These are phyloP conservation scores for Uria lomvia DNA, from an alignment of 2,113 vertebrate species.

Conservation along the genomic window DNA sequence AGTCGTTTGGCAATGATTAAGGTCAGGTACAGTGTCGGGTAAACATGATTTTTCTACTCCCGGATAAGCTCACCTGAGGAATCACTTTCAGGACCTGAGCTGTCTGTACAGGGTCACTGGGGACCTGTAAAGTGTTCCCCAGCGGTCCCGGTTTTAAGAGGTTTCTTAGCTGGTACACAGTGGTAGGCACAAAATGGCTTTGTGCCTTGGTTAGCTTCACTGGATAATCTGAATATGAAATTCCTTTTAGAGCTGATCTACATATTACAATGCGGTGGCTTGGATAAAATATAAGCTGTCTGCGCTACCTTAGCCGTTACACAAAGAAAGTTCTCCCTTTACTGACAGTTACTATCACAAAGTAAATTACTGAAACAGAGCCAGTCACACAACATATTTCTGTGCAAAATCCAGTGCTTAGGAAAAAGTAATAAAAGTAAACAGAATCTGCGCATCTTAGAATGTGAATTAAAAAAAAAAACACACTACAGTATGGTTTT, in stretches of 20 bases:
- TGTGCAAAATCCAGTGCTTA: not conserved
- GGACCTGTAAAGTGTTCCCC: not conserved
- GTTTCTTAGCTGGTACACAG: not conserved
- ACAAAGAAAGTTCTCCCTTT: not conserved
- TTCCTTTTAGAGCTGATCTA: not conserved
- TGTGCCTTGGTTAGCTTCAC: not conserved
- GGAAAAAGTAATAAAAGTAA: not conserved
- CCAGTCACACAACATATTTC: not conserved
- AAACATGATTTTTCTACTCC: not conserved
- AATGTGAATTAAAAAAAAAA: not conserved
- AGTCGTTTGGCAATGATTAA: not conserved
- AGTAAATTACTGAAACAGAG: not conserved
- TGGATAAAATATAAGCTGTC: not conserved
- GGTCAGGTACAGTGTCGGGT: not conserved
- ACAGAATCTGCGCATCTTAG: not conserved
- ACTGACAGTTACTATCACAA: not conserved
- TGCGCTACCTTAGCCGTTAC: not conserved
- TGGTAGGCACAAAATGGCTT: not conserved
- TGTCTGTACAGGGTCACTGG: not conserved
- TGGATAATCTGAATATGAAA: not conserved
- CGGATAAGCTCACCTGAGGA: not conserved
- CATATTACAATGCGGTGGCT: not conserved
- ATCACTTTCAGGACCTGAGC: not conserved
- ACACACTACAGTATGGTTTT: not conserved
- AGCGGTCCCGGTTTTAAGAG: not conserved